phyloP scores from a whole-genome alignment of 2,113 vertebrate species.

The Rousettus leschenaultii region DNA sequence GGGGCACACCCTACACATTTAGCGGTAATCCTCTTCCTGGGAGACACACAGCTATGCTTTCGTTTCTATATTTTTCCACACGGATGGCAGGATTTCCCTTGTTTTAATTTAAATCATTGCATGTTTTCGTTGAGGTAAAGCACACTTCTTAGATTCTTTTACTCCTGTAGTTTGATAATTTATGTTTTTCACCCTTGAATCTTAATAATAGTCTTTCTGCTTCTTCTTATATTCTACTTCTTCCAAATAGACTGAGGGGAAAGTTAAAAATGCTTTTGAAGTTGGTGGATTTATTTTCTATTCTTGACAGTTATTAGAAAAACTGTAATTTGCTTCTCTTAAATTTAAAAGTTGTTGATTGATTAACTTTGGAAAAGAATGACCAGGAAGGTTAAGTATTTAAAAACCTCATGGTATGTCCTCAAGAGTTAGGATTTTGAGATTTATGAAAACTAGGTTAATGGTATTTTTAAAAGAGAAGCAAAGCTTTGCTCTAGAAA shows the following conservation, averaged over 20 bases:
- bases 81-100: background rate
- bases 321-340: conserved; percentile 24
- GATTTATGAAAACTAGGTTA: conserved; percentile 42
- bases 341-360: conserved; percentile 32
- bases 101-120: background rate
- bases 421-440: conserved; percentile 37
- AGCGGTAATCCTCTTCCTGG: background rate
- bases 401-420: background rate
- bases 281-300: conserved; percentile 36
- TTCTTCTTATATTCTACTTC: background rate
- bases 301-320: conserved; percentile 22
- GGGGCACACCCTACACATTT: background rate
- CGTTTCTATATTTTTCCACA: background rate
- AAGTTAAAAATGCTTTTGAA: conserved; percentile 23
- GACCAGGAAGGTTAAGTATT: conserved; percentile 8
- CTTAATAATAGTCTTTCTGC: conserved; percentile 18
- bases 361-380: conserved; percentile 34
- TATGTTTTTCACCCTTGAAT: conserved; percentile 35
- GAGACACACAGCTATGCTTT: background rate
- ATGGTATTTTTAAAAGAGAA: conserved; percentile 33
- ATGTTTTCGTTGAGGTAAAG: conserved; percentile 31
- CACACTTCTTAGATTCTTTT: background rate
- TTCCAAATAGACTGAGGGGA: background rate
- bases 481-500: background rate
- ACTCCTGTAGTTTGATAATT: conserved; percentile 35